A percentile compares a stretch with the other conserved stretches of the same genome.
phyloP scores from a whole-genome alignment of 2,113 vertebrate genomes.

The Dasyprocta punctata region DNA sequence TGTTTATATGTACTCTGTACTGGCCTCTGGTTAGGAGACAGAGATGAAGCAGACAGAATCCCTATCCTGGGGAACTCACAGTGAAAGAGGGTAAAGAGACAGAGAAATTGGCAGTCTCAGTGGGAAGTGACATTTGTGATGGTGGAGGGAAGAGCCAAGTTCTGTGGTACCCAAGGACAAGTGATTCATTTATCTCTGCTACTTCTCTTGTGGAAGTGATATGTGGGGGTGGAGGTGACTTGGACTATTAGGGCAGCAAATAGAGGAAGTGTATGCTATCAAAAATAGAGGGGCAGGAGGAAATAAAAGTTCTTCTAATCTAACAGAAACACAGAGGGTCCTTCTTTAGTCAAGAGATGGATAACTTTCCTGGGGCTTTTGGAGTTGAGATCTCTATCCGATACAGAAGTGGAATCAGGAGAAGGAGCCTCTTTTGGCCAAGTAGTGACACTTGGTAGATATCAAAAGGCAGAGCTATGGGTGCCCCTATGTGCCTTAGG shows the following conservation, averaged over 20 bases:
- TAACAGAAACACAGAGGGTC: conserved; percentile 57
- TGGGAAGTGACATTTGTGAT: not conserved
- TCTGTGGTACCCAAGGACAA: conserved; percentile 51
- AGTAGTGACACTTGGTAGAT: not conserved
- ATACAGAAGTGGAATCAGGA: not conserved
- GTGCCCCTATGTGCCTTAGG: not conserved
- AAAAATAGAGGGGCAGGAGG: conserved; percentile 80
- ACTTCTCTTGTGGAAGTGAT: conserved; percentile 78
- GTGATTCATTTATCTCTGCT: conserved; percentile 73
- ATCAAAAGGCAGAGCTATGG: not conserved
- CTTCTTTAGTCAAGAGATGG: not conserved
- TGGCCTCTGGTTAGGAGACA: not conserved
- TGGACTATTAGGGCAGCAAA: conserved; percentile 69
- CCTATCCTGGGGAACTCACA: not conserved
- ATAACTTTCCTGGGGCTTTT: not conserved
- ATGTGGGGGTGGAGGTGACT: conserved; percentile 40
- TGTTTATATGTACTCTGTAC: not conserved
- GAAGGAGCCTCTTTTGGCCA: not conserved
- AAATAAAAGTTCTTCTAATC: conserved; percentile 72
- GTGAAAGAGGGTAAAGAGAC: not conserved
- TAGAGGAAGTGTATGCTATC: conserved; percentile 78
- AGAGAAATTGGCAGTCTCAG: not conserved
- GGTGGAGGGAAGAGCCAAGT: conserved; percentile 29
- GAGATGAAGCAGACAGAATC: not conserved
- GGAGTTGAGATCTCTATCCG: not conserved